Evolutionary conservation across 2,797 vertebrate species (phyloP), one percentile per base, ranked within the genome.

Genomic region (Vipera ursinii): DNA sequence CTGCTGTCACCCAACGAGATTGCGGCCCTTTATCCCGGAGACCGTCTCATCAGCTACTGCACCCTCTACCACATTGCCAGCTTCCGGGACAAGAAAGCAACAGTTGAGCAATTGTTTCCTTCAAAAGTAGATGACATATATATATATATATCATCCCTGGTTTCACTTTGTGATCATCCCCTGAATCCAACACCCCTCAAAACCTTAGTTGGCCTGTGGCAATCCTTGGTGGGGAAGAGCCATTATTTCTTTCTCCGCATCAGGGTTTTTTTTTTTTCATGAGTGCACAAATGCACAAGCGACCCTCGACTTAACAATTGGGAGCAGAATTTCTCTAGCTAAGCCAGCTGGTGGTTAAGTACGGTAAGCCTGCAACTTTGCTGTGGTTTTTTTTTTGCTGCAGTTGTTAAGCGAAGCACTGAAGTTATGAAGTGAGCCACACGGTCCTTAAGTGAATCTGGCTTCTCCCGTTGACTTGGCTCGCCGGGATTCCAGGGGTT

Each of bases 1-100:
- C 98, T 99, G 94, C 98, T 99, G 92, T 99, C 99, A 0, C 99
- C 99, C 95, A 98, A 97, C 59, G 99, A 99, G 97, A 99, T 99
- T 93, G 98, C 99, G 0, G 97, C 99, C 0, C 98, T 99, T 51
- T 99, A 99, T 95, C 98, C 99, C 0, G 99, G 99, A 0, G 98
- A 98, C 95, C 96, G 97, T 59, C 98, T 99, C 9, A 95, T 99
- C 94, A 98, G 99, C 96, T 99, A 99, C 95, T 99, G 99, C 85
- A 98, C 98, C n/a, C 98, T 99, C 48, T 99, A 98, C 78, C 98
- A 98, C 93, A 97, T 98, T 88, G 98, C 98, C 22, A 91, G 96
- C 95, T 99, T 99, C 95, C 98, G 97, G 69, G 87, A 95, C 94
- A 98, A 96, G 95, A 98, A 94, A 96, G 94, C 91, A 0, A 97